Evolutionary conservation across 2,797 vertebrate genomes (phyloP).

Genomic region (Sebastes flavidus): DNA sequence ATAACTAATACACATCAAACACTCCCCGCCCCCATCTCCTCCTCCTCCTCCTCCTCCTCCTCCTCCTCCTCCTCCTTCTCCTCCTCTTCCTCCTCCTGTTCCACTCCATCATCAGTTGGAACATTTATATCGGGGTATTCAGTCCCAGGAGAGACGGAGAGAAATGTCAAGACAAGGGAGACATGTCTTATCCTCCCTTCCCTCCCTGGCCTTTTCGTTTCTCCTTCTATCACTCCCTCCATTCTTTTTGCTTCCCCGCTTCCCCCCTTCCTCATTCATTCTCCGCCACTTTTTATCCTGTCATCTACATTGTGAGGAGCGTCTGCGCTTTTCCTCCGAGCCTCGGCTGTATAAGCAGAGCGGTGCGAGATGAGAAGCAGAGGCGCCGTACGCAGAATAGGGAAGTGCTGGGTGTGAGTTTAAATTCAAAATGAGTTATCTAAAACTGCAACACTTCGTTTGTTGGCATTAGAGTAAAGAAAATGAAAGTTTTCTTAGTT

Average conservation of each 20-base stretch:
- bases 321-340: conserved; percentile 34
- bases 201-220: conserved; percentile 57
- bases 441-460: background rate
- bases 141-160: conserved; percentile 60
- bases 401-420: conserved; percentile 23
- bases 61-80: conserved; percentile 18
- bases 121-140: conserved; percentile 60
- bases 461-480: background rate
- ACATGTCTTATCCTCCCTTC: conserved; percentile 60
- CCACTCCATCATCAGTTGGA: conserved; percentile 51
- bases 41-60: background rate
- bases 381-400: conserved; percentile 25
- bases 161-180: conserved; percentile 73
- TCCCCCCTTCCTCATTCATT: conserved; percentile 31
- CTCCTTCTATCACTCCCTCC: conserved; percentile 46
- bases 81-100: conserved; percentile 30
- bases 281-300: conserved; percentile 61
- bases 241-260: conserved; percentile 25
- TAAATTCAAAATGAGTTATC: conserved; percentile 14
- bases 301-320: conserved; percentile 66
- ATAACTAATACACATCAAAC: conserved; percentile 57
- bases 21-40: background rate
- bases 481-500: background rate
- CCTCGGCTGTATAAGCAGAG: conserved; percentile 46
- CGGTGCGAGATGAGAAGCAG: conserved; percentile 17